A percentile compares a stretch with the other conserved stretches of the same genome.
Evolutionary conservation across 2,113 vertebrate species (phyloP).

Genomic region (Nerophis ophidion): DNA sequence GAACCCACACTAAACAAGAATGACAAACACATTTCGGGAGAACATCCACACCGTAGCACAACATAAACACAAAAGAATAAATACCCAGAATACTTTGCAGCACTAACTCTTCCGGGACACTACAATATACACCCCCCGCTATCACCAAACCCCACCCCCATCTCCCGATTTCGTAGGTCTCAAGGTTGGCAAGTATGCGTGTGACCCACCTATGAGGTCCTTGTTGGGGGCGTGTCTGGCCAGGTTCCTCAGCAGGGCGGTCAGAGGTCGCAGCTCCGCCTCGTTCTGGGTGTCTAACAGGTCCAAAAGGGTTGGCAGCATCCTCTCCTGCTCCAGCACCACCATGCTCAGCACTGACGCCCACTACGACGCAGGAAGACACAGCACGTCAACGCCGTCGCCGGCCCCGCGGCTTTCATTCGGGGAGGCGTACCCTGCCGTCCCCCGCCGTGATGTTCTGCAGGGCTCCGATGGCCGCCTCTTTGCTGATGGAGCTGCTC

Average conservation of each 20-base stretch:
- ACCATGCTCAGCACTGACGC: constrained; percentile 80
- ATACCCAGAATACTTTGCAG: too few relatives aligned
- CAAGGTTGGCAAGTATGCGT: background rate
- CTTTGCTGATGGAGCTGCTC: constrained; percentile 75
- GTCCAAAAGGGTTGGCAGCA: constrained; percentile 85
- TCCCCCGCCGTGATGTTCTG: constrained; percentile 93
- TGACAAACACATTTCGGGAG: too few relatives aligned
- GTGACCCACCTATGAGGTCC: constrained; percentile 83
- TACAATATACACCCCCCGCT: too few relatives aligned
- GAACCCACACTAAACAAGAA: too few relatives aligned
- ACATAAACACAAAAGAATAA: too few relatives aligned
- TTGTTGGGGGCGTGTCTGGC: constrained; percentile 82
- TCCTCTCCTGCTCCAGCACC: constrained; percentile 86
- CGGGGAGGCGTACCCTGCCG: constrained; percentile 70
- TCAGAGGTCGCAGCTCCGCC: constrained; percentile 82
- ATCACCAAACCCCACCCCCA: too few relatives aligned
- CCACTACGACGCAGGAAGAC: constrained; percentile 75
- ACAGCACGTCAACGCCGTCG: background rate
- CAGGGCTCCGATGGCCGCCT: constrained; percentile 84
- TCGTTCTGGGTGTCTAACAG: constrained; percentile 79
- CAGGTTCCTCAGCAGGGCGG: constrained; percentile 87
- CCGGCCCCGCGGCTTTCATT: background rate
- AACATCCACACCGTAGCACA: too few relatives aligned
- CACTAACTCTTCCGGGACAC: too few relatives aligned
- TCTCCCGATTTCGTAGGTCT: too few relatives aligned